phyloP scores from a whole-genome alignment of 2,888 invertebrate species.

The Strigamia transsilvanica region DNA sequence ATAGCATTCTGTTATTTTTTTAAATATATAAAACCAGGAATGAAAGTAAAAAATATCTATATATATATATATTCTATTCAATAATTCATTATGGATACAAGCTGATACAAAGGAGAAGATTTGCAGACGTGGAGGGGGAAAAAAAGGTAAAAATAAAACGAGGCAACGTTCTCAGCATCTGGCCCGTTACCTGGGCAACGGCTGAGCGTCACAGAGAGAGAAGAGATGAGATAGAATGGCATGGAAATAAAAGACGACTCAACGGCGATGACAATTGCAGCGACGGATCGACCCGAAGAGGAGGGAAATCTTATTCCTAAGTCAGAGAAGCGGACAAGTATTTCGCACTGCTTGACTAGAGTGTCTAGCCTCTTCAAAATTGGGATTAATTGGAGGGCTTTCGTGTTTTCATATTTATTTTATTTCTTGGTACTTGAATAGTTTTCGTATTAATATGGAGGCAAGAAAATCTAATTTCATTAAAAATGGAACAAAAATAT shows the following conservation, averaged over 20 bases:
- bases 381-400: constrained; percentile 25
- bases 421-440: neutral
- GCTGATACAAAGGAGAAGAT: constrained; percentile 43
- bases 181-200: constrained; percentile 49
- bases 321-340: constrained; percentile 32
- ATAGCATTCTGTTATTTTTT: neutral
- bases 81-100: constrained; percentile 49
- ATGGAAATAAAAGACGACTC: constrained; percentile 49
- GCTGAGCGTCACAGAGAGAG: constrained; percentile 38
- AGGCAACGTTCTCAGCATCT: constrained; percentile 31
- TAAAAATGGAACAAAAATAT: too few species aligned
- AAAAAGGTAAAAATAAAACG: neutral
- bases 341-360: constrained; percentile 9
- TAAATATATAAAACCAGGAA: neutral
- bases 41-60: neutral
- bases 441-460: neutral
- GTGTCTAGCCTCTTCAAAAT: constrained; percentile 14
- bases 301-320: constrained; percentile 15
- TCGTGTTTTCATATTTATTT: neutral
- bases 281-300: constrained; percentile 42
- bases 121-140: constrained; percentile 28
- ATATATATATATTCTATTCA: constrained; percentile 4
- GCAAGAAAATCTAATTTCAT: too few species aligned
- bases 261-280: constrained; percentile 48
- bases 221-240: constrained; percentile 43